These are phyloP conservation scores for Podilymbus podiceps DNA, from an alignment of 2,113 vertebrate species.

Conservation along the genomic window DNA sequence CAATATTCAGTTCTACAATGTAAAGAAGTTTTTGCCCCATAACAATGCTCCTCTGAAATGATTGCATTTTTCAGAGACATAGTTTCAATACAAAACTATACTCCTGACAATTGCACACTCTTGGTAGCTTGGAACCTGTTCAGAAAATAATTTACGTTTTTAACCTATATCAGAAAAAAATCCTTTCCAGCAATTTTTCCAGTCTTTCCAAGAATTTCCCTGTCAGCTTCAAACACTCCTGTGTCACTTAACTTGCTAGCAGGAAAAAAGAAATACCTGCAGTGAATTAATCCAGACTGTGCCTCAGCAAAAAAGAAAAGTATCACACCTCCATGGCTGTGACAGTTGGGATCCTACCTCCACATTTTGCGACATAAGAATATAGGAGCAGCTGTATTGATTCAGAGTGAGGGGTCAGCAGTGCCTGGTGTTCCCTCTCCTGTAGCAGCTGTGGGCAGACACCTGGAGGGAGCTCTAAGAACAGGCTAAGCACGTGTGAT, in stretches of 20 bases:
- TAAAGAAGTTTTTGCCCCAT: neutral
- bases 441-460: neutral
- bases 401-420: neutral
- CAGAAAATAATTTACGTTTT: neutral
- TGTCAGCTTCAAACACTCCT: neutral
- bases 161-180: neutral
- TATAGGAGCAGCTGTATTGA: neutral
- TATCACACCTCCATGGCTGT: neutral
- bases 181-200: neutral
- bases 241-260: neutral
- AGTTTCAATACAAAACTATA: neutral
- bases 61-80: neutral
- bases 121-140: neutral
- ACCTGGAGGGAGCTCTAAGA: neutral
- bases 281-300: neutral
- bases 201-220: neutral
- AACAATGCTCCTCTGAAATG: neutral
- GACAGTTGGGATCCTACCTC: neutral
- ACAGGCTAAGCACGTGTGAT: neutral
- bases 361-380: neutral
- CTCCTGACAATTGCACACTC: neutral
- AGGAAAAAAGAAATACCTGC: neutral
- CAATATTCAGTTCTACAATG: neutral
- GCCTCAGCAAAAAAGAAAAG: neutral
- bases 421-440: neutral